A percentile compares a stretch with the other conserved stretches of the same genome.
Conservation (phyloP, 2,888 invertebrate species). For the Amiota minor region DNA sequence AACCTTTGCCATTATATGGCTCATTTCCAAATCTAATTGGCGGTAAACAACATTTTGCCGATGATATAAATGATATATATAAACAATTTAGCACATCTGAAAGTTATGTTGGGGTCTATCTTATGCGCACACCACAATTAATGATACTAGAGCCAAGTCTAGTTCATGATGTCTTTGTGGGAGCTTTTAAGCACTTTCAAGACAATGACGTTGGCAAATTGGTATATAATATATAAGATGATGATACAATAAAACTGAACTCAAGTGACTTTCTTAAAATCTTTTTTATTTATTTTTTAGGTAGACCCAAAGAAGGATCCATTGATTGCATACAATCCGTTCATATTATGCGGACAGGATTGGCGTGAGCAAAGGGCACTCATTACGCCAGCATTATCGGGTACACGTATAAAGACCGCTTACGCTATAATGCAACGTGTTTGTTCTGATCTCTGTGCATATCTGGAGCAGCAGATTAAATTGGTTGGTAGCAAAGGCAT, state of each 20-base stretch:
- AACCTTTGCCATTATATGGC: constrained; percentile 69
- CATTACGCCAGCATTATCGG: constrained; percentile 75
- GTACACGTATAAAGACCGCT: constrained; percentile 74
- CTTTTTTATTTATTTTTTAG: constrained; percentile 45
- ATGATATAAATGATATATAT: constrained; percentile 73
- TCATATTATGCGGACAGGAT: constrained; percentile 73
- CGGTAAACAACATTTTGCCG: constrained; percentile 65
- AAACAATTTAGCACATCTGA: constrained; percentile 61
- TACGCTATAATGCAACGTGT: constrained; percentile 74
- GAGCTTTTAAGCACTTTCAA: constrained; percentile 72
- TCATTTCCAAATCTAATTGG: constrained; percentile 67
- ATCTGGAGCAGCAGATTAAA: constrained; percentile 60
- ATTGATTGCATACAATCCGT: constrained; percentile 74
- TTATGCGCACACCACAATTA: constrained; percentile 69
- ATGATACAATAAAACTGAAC: neutral
- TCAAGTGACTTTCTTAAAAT: neutral
- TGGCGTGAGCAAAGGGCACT: constrained; percentile 75
- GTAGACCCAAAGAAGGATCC: constrained; percentile 73
- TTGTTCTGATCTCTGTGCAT: constrained; percentile 71
- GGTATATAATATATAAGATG: constrained; percentile 35
- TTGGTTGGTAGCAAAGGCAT: constrained; percentile 58
- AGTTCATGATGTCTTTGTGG: constrained; percentile 73
- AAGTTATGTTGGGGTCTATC: constrained; percentile 73
- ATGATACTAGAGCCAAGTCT: constrained; percentile 71
- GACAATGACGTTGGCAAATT: constrained; percentile 65